These are phyloP conservation scores for Camelus dromedarius DNA, from an alignment of 2,113 vertebrate genomes.

Conservation along the genomic window DNA sequence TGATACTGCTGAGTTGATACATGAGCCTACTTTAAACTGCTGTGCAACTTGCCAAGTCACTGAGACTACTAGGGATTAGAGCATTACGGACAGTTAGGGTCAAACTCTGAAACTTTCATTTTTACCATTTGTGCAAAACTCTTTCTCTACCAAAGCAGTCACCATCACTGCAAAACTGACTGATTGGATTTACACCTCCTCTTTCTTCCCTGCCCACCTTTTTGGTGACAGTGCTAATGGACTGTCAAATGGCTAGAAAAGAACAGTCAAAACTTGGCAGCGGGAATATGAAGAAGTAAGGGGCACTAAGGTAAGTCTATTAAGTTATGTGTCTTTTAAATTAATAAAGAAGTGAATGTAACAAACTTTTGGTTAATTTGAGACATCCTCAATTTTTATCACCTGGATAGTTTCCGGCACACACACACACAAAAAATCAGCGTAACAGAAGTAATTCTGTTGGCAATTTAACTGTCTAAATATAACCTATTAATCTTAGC, in stretches of 20 bases:
- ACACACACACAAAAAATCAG: neutral
- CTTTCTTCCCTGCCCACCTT: neutral
- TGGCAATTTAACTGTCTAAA: slow-evolving; percentile 27
- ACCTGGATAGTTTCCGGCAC: neutral
- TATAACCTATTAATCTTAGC: slow-evolving; percentile 34
- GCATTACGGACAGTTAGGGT: neutral
- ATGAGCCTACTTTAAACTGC: neutral
- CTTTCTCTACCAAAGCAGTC: neutral
- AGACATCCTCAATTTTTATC: slow-evolving; percentile 1
- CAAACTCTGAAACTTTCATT: slow-evolving; percentile 9
- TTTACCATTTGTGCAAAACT: neutral
- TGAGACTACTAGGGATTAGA: neutral
- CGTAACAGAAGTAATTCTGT: slow-evolving; percentile 5
- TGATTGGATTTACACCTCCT: neutral
- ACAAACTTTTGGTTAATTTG: slow-evolving; percentile 36
- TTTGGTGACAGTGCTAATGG: slow-evolving; percentile 48
- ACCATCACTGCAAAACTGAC: neutral
- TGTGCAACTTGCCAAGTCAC: neutral
- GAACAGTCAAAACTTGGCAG: neutral
- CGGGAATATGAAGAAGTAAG: neutral
- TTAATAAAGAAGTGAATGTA: slow-evolving; percentile 28
- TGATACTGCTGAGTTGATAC: neutral
- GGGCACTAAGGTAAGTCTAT: neutral
- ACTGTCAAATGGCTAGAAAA: slow-evolving; percentile 17
- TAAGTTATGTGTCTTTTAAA: neutral